Evolutionary conservation across 2,113 vertebrate species (phyloP), one percentile per base, ranked within the genome.

Genomic region (Motacilla alba): DNA sequence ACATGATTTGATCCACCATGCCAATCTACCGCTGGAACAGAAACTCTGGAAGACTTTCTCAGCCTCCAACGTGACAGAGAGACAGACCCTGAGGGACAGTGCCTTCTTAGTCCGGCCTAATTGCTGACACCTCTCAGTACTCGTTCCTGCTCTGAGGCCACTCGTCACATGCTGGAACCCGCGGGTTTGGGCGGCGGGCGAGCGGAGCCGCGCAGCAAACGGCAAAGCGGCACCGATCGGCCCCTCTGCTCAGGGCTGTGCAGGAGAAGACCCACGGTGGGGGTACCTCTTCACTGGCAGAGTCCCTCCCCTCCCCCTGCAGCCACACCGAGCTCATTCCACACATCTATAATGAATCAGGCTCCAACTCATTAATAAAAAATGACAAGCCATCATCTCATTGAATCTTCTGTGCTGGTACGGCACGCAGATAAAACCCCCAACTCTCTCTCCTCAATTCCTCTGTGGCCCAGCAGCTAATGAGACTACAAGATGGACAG

Each of bases 341-440:
- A 95, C 92, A 98, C 97, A 98, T 98, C 97, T 98, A 97, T 98
- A 98, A 97, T 98, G 97, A 98, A 98, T 97, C 97, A 98, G 95
- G 90, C 96, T 95, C 87, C 95, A 23, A 56, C 92, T 98, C 97
- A 98, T 98, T 97, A 98, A 98, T 98, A 98, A 98, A 98, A 98
- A 97, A 97, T 98, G 97, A 98, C 96, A 97, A 98, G 95, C 95
- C 90, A 98, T 97, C 96, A 31, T 97, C 96, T 97, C 96, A 93
- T 91, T 97, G 97, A 97, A 98, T 98, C 97, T 39, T 64, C 83
- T 23, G 50, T 15, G 17, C 94, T 95, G 92, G 83, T 92, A 46
- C 9, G 2, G 95, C 95, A 94, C 69, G 89, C 94, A 97, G 97
- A 98, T 94, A 96, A 97, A 93, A 83, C 92, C 87, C 90, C 82